A percentile compares a stretch with the other conserved stretches of the same genome.
Conservation (phyloP, 2,113 vertebrate genomes). For the Cyprinodon variegatus region DNA sequence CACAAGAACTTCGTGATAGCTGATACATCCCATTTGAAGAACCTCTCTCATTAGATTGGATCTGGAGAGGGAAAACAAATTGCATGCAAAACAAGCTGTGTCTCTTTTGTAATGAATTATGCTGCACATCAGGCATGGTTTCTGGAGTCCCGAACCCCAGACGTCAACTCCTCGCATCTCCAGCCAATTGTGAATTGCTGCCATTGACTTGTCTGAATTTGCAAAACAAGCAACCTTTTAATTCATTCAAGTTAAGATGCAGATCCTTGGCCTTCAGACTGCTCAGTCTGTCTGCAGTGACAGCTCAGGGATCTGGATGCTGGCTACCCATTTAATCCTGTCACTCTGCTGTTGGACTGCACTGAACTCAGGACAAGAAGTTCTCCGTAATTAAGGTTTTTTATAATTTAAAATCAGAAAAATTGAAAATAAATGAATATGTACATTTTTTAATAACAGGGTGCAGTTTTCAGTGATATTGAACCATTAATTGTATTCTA, state of each 20-base stretch:
- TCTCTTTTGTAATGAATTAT: conserved; percentile 41
- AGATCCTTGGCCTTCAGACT: conserved; percentile 6
- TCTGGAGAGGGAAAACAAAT: conserved; percentile 21
- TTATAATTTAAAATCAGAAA: not conserved
- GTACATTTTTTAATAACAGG: not conserved
- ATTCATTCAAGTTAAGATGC: conserved; percentile 10
- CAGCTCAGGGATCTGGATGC: not conserved
- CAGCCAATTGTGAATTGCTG: conserved; percentile 13
- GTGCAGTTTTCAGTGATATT: not conserved
- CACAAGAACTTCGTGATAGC: conserved; percentile 15
- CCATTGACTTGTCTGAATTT: conserved; percentile 4
- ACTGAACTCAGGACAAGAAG: not conserved
- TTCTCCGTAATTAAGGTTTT: not conserved
- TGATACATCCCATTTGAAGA: conserved; percentile 16
- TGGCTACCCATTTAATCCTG: not conserved
- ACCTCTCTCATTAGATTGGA: conserved; percentile 49
- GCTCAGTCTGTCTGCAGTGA: conserved; percentile 16
- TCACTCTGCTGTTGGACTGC: not conserved
- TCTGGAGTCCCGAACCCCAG: conserved; percentile 2
- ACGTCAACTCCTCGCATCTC: not conserved
- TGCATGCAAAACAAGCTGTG: conserved; percentile 7
- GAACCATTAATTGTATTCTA: not conserved
- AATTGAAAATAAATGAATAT: not conserved
- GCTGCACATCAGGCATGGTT: conserved; percentile 20
- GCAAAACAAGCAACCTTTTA: conserved; percentile 9